Evolutionary conservation across 2,113 vertebrate species (phyloP).

Genomic region (Rhinolophus ferrumequinum): DNA sequence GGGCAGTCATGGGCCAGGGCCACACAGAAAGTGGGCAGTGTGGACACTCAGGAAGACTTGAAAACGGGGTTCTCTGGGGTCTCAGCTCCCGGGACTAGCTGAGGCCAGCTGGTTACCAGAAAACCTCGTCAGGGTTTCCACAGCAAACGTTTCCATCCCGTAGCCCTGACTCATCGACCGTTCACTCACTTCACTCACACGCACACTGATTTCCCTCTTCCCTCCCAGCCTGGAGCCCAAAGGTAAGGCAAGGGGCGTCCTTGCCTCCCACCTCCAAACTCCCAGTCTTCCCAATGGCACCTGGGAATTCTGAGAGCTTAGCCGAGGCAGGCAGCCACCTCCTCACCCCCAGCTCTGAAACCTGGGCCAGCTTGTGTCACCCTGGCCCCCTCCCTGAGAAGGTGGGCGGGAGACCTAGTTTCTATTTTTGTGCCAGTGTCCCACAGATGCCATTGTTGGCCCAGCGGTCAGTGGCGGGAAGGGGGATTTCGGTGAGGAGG

Average conservation of each 20-base stretch:
- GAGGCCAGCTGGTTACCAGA: background rate
- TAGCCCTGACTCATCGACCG: constrained; percentile 5
- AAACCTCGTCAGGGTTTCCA: constrained; percentile 41
- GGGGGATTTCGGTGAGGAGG: constrained; percentile 78
- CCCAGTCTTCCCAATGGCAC: background rate
- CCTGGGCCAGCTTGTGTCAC: background rate
- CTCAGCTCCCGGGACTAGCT: background rate
- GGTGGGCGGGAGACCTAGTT: constrained; percentile 78
- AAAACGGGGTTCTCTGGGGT: background rate
- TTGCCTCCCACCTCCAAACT: background rate
- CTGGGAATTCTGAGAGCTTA: background rate
- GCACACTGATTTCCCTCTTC: background rate
- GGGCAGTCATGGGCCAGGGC: background rate
- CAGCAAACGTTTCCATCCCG: background rate
- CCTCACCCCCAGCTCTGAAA: background rate
- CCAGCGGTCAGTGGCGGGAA: constrained; percentile 72
- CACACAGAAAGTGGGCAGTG: background rate
- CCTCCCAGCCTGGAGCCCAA: background rate
- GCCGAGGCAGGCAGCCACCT: background rate
- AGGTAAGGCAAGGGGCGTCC: background rate
- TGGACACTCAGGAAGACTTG: background rate
- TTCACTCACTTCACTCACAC: background rate
- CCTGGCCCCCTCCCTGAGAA: background rate
- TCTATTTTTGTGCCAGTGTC: constrained; percentile 90
- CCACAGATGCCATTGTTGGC: constrained; percentile 92